Percentiles rank a stretch among this genome's conserved stretches.
These are phyloP conservation scores for Colistium nudipinnis DNA, from an alignment of 2,113 vertebrate species.

Conservation along the genomic window DNA sequence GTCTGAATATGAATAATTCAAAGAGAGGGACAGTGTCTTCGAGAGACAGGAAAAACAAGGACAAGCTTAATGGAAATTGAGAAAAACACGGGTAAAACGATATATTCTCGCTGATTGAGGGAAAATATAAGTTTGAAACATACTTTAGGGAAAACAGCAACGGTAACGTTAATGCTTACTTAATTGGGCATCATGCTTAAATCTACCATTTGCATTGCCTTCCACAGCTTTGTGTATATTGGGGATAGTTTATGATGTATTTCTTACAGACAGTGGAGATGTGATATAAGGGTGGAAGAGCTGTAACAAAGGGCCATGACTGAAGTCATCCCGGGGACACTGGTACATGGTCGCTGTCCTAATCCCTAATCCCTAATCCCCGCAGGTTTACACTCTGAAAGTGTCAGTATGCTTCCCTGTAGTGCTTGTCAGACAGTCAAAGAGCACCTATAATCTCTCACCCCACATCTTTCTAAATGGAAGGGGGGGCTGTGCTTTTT, in stretches of 20 bases:
- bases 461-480: neutral
- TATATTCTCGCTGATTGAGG: neutral
- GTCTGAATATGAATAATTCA: constrained; percentile 18
- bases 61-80: neutral
- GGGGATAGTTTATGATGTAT: neutral
- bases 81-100: neutral
- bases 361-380: neutral
- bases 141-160: neutral
- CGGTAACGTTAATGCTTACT: neutral
- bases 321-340: too few species aligned
- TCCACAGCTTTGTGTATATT: neutral
- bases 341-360: neutral
- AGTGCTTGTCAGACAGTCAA: too few species aligned
- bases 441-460: neutral
- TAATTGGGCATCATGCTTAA: too few species aligned
- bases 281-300: neutral
- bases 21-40: neutral
- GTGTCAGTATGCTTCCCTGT: neutral
- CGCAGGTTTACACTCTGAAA: neutral
- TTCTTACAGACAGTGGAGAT: neutral
- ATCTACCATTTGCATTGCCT: too few species aligned
- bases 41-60: neutral
- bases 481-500: neutral
- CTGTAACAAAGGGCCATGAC: neutral
- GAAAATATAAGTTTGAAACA: too few species aligned